Percentiles rank a stretch among this genome's conserved stretches.
Conservation (phyloP, 2,888 invertebrate genomes). For the Sphaerolaimus hirsutus region DNA sequence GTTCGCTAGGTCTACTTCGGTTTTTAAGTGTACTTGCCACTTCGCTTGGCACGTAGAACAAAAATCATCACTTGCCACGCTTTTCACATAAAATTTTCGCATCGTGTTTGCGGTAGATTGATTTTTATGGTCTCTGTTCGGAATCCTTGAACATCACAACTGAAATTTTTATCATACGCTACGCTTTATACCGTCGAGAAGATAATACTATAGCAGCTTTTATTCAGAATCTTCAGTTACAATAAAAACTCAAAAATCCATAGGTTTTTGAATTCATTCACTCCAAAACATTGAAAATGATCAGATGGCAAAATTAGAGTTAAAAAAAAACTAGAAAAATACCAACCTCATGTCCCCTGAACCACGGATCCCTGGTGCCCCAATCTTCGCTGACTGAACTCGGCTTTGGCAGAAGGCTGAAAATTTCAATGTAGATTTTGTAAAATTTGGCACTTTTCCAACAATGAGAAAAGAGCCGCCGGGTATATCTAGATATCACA, state of each 20-base stretch:
- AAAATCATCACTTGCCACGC: too few species aligned
- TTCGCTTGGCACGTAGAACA: too few species aligned
- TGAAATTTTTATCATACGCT: too few species aligned
- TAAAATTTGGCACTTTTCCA: neutral
- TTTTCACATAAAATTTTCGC: too few species aligned
- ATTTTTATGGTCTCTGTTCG: too few species aligned
- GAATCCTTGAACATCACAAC: too few species aligned
- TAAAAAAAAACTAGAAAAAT: neutral
- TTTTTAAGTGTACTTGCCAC: too few species aligned
- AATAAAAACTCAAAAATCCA: conserved; percentile 14
- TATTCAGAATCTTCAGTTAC: conserved; percentile 1
- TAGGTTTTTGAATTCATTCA: neutral
- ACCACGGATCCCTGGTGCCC: conserved; percentile 41
- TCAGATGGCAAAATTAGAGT: neutral
- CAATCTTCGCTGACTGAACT: conserved; percentile 64
- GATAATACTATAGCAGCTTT: too few species aligned
- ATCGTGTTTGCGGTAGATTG: too few species aligned
- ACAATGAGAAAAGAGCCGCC: neutral
- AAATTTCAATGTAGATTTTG: too few species aligned
- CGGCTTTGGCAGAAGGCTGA: conserved; percentile 60
- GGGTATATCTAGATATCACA: too few species aligned
- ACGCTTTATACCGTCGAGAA: neutral
- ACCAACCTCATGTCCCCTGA: conserved; percentile 11
- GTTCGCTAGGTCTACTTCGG: too few species aligned
- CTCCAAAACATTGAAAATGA: neutral